A percentile compares a stretch with the other conserved stretches of the same genome.
These are phyloP conservation scores for Albula glossodonta DNA, from an alignment of 2,113 vertebrate species.

Conservation along the genomic window DNA sequence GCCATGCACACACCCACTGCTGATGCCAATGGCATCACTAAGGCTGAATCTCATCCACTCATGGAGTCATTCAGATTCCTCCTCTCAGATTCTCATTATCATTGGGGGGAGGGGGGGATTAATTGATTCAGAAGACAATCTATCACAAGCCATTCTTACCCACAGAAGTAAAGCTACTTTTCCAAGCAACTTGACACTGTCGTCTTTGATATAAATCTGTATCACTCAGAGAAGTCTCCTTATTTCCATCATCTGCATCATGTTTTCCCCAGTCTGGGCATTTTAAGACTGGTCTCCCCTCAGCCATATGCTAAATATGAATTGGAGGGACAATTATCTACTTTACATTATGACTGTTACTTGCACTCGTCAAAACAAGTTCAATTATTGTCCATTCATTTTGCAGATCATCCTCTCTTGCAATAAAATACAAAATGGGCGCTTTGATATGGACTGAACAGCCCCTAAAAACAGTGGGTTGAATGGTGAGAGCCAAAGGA, in stretches of 20 bases:
- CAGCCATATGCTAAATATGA: background rate
- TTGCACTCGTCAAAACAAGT: slow-evolving; percentile 7
- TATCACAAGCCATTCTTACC: background rate
- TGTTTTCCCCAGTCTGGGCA: background rate
- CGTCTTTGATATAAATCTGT: too few species aligned
- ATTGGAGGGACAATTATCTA: background rate
- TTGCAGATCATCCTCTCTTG: background rate
- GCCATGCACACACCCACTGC: background rate
- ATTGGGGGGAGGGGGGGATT: too few species aligned
- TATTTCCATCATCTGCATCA: background rate
- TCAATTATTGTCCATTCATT: background rate
- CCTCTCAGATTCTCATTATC: background rate
- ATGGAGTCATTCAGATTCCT: background rate
- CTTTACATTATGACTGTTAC: slow-evolving; percentile 6
- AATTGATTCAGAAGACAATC: too few species aligned
- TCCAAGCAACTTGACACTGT: background rate
- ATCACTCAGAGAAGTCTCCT: background rate
- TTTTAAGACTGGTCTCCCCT: background rate
- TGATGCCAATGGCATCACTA: background rate
- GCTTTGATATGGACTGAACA: slow-evolving; percentile 13
- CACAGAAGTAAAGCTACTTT: background rate
- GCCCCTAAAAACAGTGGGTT: background rate
- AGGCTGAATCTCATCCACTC: background rate
- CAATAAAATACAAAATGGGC: slow-evolving; percentile 2
- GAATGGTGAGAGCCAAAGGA: background rate